Conservation (phyloP, 2,113 vertebrate species). For the Cavia porcellus region DNA sequence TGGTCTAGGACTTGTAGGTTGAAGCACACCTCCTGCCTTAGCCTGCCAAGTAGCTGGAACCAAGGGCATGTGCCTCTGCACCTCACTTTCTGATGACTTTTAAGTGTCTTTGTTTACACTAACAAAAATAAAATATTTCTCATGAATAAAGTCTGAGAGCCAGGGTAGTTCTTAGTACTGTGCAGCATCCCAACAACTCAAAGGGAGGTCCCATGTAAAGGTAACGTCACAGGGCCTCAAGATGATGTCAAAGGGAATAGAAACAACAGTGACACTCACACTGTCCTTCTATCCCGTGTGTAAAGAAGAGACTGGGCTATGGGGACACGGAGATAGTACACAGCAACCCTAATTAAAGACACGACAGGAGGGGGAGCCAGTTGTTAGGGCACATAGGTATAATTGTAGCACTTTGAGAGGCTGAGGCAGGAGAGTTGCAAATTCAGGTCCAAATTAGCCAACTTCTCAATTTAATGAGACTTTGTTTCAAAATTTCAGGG, state of each 20-base stretch:
- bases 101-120: neutral
- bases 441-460: neutral
- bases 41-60: neutral
- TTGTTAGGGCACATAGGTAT: neutral
- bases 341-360: neutral
- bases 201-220: neutral
- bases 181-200: neutral
- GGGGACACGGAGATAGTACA: neutral
- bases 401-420: neutral
- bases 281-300: fast-evolving
- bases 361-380: neutral
- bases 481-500: neutral
- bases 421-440: neutral
- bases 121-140: conserved; percentile 33
- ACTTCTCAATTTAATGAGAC: neutral
- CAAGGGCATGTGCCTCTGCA: too few relatives aligned
- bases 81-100: neutral
- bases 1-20: neutral
- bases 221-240: neutral
- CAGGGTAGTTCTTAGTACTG: conserved; percentile 1
- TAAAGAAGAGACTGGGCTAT: neutral
- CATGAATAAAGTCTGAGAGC: conserved; percentile 9
- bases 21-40: neutral
- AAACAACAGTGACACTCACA: neutral
- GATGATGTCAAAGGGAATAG: neutral